Conservation (phyloP, 1,140 invertebrate genomes). For the Myzus persicae region DNA sequence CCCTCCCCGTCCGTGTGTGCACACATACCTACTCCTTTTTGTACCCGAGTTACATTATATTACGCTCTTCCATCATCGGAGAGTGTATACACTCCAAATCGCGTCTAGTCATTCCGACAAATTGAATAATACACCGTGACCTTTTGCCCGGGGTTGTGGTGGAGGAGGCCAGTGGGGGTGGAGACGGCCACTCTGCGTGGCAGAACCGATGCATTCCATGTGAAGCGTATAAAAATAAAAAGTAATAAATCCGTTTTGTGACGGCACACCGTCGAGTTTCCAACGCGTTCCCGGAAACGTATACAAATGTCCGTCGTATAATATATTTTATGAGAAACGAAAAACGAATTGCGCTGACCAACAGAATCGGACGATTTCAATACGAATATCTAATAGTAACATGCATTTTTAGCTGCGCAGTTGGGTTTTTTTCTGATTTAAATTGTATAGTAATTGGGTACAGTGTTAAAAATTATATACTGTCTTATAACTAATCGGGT, state of each 20-base stretch:
- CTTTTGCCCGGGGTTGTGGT: background rate
- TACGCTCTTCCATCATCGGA: background rate
- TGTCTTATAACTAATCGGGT: too few relatives aligned
- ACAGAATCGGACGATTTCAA: background rate
- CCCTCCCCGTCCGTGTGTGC: too few relatives aligned
- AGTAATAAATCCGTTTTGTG: slow-evolving; percentile 8
- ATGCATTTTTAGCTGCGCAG: too few relatives aligned
- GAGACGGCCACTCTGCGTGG: background rate
- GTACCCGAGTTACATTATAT: background rate
- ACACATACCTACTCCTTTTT: background rate
- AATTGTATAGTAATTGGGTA: too few relatives aligned
- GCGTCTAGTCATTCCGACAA: slow-evolving; percentile 32
- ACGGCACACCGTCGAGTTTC: slow-evolving; percentile 3
- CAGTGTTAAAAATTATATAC: too few relatives aligned
- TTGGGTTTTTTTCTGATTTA: too few relatives aligned
- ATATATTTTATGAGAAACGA: slow-evolving; percentile 11
- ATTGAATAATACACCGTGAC: slow-evolving; percentile 34
- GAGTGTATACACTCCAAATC: background rate
- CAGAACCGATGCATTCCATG: background rate
- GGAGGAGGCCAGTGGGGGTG: too few relatives aligned
- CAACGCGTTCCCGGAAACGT: background rate
- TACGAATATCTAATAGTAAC: background rate
- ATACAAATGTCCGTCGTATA: background rate
- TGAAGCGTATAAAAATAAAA: slow-evolving; percentile 18
- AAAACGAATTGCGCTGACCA: background rate